These are phyloP conservation scores for Bemisia tabaci DNA, from an alignment of 1,140 invertebrate genomes.

Conservation along the genomic window DNA sequence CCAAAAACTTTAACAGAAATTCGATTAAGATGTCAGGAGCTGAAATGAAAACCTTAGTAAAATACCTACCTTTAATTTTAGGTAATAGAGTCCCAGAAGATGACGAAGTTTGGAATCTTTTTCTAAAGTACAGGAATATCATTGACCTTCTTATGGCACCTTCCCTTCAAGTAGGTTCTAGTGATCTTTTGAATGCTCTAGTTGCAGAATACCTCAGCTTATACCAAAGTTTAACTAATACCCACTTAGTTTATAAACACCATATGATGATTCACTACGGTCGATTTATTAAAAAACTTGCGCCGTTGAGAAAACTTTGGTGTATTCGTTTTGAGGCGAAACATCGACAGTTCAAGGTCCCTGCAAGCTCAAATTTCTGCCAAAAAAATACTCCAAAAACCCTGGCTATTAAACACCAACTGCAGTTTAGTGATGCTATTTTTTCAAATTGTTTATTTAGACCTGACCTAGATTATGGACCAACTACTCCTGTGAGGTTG, in stretches of 20 bases:
- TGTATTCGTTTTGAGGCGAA: neutral
- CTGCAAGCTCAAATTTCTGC: neutral
- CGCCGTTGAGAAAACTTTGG: neutral
- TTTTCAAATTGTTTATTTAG: too few relatives aligned
- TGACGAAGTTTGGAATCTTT: constrained; percentile 16
- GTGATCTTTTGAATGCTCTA: neutral
- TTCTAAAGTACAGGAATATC: constrained; percentile 14
- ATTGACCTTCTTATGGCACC: constrained; percentile 11
- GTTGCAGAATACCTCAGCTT: neutral
- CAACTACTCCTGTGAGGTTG: too few relatives aligned
- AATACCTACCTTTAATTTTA: constrained; percentile 17
- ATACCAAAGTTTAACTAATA: neutral
- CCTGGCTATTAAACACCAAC: neutral
- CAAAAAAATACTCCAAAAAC: neutral
- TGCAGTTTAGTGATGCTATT: too few relatives aligned
- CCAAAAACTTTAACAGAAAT: neutral
- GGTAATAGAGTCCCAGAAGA: constrained; percentile 16
- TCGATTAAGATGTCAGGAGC: constrained; percentile 15
- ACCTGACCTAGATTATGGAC: too few relatives aligned
- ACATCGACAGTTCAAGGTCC: neutral
- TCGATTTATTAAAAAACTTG: neutral
- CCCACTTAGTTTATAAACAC: neutral
- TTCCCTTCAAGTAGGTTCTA: neutral
- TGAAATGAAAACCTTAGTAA: constrained; percentile 16
- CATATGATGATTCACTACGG: neutral